These are phyloP conservation scores for Gymnarchus niloticus DNA, from an alignment of 2,113 vertebrate genomes.

Conservation along the genomic window DNA sequence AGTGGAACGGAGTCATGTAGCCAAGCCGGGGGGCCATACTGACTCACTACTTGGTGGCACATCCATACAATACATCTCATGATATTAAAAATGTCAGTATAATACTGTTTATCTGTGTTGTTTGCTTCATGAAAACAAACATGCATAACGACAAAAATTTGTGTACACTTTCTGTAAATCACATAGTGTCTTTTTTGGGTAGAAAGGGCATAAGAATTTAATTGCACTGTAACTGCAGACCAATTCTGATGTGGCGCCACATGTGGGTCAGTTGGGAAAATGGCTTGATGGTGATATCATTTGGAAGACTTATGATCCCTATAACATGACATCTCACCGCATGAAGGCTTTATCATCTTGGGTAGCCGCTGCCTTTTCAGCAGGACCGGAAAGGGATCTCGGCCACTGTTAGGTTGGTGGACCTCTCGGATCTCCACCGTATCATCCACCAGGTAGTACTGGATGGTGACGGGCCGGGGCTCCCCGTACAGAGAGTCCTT, in stretches of 20 bases:
- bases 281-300: neutral
- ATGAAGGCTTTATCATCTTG: conserved; percentile 57
- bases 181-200: neutral
- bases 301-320: neutral
- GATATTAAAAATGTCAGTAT: neutral
- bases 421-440: conserved; percentile 83
- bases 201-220: neutral
- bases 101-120: neutral
- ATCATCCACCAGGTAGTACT: conserved; percentile 82
- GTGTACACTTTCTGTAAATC: neutral
- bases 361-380: conserved; percentile 74
- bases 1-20: neutral
- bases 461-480: conserved; percentile 64
- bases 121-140: neutral
- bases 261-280: neutral
- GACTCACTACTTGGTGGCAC: neutral
- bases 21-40: neutral
- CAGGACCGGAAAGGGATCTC: conserved; percentile 76
- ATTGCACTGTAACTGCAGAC: neutral
- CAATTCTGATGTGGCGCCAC: neutral
- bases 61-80: neutral
- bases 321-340: conserved; percentile 38
- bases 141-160: neutral
- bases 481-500: conserved; percentile 60
- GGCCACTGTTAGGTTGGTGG: conserved; percentile 73